A percentile compares a stretch with the other conserved stretches of the same genome.
These are phyloP conservation scores for Picathartes gymnocephalus DNA, from an alignment of 2,113 vertebrate species.

Conservation along the genomic window DNA sequence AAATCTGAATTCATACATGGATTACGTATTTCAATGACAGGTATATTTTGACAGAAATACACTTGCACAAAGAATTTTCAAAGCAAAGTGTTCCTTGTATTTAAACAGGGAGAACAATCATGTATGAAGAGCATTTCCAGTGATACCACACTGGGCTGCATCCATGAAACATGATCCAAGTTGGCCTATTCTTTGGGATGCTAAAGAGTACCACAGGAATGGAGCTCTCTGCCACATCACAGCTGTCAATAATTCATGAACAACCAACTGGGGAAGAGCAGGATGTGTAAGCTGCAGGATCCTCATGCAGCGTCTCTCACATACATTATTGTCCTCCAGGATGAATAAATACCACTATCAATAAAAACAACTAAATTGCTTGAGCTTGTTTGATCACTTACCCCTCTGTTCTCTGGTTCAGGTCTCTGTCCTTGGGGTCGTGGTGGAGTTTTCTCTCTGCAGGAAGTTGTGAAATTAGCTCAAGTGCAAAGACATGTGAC, in stretches of 20 bases:
- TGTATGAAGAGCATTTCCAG: neutral
- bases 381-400: conserved; percentile 64
- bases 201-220: neutral
- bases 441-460: conserved; percentile 95
- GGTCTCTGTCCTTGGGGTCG: conserved; percentile 97
- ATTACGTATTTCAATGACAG: neutral
- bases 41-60: neutral
- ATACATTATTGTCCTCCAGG: neutral
- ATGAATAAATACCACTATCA: neutral
- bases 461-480: conserved; percentile 25
- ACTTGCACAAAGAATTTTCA: neutral
- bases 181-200: neutral
- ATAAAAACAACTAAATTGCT: neutral
- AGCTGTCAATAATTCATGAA: neutral
- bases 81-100: neutral
- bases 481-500: neutral
- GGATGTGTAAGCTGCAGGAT: neutral
- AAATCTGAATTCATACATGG: neutral
- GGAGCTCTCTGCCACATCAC: neutral
- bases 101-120: neutral
- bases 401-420: conserved; percentile 96
- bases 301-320: neutral
- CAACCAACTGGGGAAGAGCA: neutral
- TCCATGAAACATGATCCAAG: neutral
- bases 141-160: neutral